A percentile compares a stretch with the other conserved stretches of the same genome.
Conservation (phyloP, 2,113 vertebrate genomes). For the Galeopterus variegatus region DNA sequence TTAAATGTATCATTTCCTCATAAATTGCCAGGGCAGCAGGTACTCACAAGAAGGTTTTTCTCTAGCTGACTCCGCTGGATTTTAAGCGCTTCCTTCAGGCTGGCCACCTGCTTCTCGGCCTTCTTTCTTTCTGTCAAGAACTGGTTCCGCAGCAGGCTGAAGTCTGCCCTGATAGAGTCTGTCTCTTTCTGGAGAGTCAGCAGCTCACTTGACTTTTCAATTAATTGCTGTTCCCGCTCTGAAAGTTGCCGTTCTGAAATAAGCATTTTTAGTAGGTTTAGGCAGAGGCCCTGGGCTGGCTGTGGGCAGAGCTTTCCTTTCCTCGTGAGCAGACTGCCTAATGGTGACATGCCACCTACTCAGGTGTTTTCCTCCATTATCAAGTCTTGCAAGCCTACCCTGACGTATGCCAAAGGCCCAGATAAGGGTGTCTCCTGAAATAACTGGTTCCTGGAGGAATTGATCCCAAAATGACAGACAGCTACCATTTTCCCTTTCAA, state of each 20-base stretch:
- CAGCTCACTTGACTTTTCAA: constrained; percentile 83
- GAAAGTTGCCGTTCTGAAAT: constrained; percentile 89
- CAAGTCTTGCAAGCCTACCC: neutral
- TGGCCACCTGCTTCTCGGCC: constrained; percentile 86
- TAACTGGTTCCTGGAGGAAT: neutral
- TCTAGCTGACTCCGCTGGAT: constrained; percentile 85
- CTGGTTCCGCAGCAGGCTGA: constrained; percentile 86
- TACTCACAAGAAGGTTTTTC: constrained; percentile 87
- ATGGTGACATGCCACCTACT: fast-evolving
- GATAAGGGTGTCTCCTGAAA: neutral
- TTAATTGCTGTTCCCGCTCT: constrained; percentile 86
- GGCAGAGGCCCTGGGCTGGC: neutral
- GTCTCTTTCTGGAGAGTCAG: constrained; percentile 86
- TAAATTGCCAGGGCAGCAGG: neutral
- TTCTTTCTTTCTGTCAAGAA: constrained; percentile 86
- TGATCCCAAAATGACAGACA: neutral
- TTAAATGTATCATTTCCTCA: neutral
- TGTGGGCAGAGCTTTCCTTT: neutral
- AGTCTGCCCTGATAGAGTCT: constrained; percentile 83
- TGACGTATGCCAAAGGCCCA: neutral
- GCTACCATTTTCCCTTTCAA: neutral
- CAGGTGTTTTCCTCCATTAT: too few species aligned
- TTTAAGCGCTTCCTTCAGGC: constrained; percentile 86
- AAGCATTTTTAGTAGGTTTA: constrained; percentile 9
- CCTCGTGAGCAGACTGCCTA: neutral